Evolutionary conservation across 2,888 invertebrate species (phyloP).

Genomic region (Pyralis farinalis): DNA sequence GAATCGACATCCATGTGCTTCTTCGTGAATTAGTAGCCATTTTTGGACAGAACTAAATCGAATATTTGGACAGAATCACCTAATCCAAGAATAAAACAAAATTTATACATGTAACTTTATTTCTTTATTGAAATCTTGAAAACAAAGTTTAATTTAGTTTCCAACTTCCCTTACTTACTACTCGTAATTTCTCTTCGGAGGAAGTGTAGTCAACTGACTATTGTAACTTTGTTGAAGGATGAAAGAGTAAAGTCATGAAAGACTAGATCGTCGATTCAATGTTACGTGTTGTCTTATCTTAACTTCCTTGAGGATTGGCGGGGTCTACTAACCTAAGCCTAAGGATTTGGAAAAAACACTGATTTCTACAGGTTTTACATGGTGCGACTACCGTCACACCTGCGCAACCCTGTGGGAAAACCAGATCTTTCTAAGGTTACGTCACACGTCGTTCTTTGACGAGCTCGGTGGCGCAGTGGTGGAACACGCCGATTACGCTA

Average conservation of each 20-base stretch:
- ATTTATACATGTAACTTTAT: neutral
- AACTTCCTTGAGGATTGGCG: too few species aligned
- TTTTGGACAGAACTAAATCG: constrained; percentile 45
- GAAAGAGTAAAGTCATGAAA: constrained; percentile 1
- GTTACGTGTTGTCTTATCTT: constrained; percentile 4
- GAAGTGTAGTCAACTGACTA: constrained; percentile 12
- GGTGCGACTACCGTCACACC: too few species aligned
- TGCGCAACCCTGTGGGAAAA: too few species aligned
- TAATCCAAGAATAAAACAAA: neutral
- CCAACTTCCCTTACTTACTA: constrained; percentile 5
- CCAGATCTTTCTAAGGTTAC: too few species aligned
- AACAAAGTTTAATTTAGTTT: constrained; percentile 6
- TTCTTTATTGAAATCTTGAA: too few species aligned
- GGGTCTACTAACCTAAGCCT: too few species aligned
- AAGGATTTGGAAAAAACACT: too few species aligned
- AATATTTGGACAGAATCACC: too few species aligned
- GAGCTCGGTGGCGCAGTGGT: too few species aligned
- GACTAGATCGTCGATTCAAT: neutral
- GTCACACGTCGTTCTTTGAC: too few species aligned
- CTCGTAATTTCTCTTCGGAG: constrained; percentile 15
- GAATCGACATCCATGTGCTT: constrained; percentile 38
- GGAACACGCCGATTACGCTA: too few species aligned
- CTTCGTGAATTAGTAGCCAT: constrained; percentile 43
- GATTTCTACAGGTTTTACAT: too few species aligned
- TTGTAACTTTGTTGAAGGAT: constrained; percentile 2